These are phyloP conservation scores for Chymomyza procnemis DNA, from an alignment of 2,888 invertebrate species.

Conservation along the genomic window DNA sequence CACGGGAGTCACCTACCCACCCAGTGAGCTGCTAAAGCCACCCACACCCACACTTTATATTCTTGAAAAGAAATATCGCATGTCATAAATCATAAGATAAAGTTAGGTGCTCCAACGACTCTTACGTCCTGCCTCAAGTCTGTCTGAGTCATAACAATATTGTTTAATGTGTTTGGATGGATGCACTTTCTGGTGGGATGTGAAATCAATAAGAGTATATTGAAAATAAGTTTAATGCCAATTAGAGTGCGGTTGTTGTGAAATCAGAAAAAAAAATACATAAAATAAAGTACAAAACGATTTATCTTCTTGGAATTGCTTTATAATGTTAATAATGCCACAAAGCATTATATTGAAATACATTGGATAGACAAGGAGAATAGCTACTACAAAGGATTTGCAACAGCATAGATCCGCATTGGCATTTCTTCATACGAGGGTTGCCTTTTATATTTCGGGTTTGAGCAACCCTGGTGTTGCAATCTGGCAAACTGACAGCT, in stretches of 20 bases:
- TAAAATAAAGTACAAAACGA: background rate
- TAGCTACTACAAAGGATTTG: too few relatives aligned
- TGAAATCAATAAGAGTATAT: background rate
- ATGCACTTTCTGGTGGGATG: constrained; percentile 1
- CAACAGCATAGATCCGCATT: too few relatives aligned
- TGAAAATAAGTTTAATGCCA: background rate
- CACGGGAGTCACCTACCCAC: background rate
- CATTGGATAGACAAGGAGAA: too few relatives aligned
- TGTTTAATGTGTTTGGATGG: background rate
- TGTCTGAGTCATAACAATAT: background rate
- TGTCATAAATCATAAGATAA: constrained; percentile 8
- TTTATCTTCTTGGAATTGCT: too few relatives aligned
- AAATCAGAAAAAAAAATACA: background rate
- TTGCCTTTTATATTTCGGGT: too few relatives aligned
- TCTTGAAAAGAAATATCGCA: background rate
- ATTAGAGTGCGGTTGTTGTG: background rate
- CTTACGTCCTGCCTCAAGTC: background rate
- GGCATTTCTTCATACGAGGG: too few relatives aligned
- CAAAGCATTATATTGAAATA: too few relatives aligned
- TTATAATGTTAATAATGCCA: too few relatives aligned
- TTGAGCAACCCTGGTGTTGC: too few relatives aligned
- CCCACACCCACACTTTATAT: background rate
- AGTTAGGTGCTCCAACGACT: background rate
- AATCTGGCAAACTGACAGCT: too few relatives aligned
- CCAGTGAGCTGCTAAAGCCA: background rate